phyloP scores from a whole-genome alignment of 1,140 invertebrate genomes.

The Drosophila prosaltans region DNA sequence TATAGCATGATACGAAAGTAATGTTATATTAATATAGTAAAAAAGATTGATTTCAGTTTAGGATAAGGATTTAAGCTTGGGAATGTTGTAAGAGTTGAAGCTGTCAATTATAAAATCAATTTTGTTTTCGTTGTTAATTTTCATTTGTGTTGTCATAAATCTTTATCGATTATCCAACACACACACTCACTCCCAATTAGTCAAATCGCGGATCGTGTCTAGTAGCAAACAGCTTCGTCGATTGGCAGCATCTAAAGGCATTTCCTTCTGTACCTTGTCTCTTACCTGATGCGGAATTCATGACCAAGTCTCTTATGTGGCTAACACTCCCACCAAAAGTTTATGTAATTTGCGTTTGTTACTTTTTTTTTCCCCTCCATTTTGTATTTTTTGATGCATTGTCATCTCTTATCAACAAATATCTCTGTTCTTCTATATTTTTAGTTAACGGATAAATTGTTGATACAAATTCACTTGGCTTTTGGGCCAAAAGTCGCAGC shows the following conservation, averaged over 20 bases:
- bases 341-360: neutral
- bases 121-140: constrained; percentile 2
- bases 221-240: too few relatives aligned
- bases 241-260: constrained; percentile 11
- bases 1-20: too few relatives aligned
- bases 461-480: neutral
- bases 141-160: neutral
- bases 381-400: neutral
- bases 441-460: constrained; percentile 3
- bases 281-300: constrained; percentile 27
- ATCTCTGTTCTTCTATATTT: neutral
- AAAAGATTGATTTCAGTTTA: too few relatives aligned
- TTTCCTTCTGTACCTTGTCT: neutral
- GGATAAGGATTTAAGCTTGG: too few relatives aligned
- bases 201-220: constrained; percentile 13
- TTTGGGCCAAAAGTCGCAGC: neutral
- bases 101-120: neutral
- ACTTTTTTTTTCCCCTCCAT: neutral
- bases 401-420: constrained; percentile 7
- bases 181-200: constrained; percentile 16
- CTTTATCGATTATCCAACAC: constrained; percentile 8
- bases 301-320: constrained; percentile 2
- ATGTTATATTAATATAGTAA: too few relatives aligned
- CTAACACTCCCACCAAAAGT: neutral
- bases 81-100: neutral